Percentiles rank a stretch among this genome's conserved stretches.
These are phyloP conservation scores for Bombyx mandarina DNA, from an alignment of 1,140 invertebrate species.

Conservation along the genomic window DNA sequence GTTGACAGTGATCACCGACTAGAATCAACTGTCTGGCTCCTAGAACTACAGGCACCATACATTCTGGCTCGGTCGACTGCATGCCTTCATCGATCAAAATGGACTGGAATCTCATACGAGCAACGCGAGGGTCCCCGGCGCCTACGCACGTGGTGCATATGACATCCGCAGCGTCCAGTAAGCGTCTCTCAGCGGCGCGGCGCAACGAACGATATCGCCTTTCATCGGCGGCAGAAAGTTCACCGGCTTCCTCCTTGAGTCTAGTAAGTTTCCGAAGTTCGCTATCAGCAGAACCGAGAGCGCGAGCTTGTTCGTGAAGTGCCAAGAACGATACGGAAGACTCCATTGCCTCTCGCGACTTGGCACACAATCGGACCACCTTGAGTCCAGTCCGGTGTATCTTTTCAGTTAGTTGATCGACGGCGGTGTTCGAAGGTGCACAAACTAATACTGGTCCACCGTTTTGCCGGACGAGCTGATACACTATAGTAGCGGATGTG, in stretches of 20 bases:
- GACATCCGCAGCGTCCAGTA: constrained; percentile 96
- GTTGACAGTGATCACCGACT: constrained; percentile 98
- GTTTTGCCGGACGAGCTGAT: constrained; percentile 96
- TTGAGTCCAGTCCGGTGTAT: constrained; percentile 98
- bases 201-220: constrained; percentile 94
- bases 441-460: constrained; percentile 97
- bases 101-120: constrained; percentile 94
- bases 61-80: constrained; percentile 98
- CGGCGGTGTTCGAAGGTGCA: constrained; percentile 98
- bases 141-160: constrained; percentile 99
- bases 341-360: constrained; percentile 98
- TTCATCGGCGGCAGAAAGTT: constrained; percentile 94
- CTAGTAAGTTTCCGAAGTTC: constrained; percentile 97
- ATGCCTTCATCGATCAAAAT: constrained; percentile 98
- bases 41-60: constrained; percentile 98
- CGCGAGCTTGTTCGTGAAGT: constrained; percentile 97
- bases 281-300: constrained; percentile 86
- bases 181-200: constrained; percentile 91
- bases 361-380: constrained; percentile 96
- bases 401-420: constrained; percentile 99
- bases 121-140: constrained; percentile 94
- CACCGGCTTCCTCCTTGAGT: constrained; percentile 97
- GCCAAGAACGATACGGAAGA: constrained; percentile 98
- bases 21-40: constrained; percentile 97
- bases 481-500: constrained; percentile 99